Percentiles rank a stretch among this genome's conserved stretches.
phyloP scores from a whole-genome alignment of 1,140 invertebrate species.

The Luehdorfia chinensis region DNA sequence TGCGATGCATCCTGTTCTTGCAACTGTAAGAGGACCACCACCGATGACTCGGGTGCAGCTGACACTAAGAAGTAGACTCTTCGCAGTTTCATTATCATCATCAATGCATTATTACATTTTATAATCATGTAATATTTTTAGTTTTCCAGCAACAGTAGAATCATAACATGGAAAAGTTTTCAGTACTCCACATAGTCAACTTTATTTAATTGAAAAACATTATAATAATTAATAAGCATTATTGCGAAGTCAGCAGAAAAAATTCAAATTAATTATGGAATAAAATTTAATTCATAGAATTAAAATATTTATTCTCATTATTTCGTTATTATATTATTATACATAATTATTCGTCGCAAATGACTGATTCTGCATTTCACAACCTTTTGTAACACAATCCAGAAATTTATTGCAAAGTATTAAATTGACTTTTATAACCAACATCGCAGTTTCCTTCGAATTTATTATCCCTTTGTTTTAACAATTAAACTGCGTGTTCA shows the following conservation, averaged over 20 bases:
- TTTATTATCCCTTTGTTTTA: background rate
- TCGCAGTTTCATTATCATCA: background rate
- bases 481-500: background rate
- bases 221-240: too few relatives aligned
- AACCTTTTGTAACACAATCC: background rate
- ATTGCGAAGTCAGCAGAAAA: too few relatives aligned
- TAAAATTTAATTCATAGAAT: too few relatives aligned
- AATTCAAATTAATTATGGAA: too few relatives aligned
- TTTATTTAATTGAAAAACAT: too few relatives aligned
- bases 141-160: background rate
- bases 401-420: background rate
- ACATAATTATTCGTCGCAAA: background rate
- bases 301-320: too few relatives aligned
- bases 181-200: background rate
- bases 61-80: slow-evolving; percentile 42
- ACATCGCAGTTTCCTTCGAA: too few relatives aligned
- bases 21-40: slow-evolving; percentile 43
- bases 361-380: slow-evolving; percentile 9
- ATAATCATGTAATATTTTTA: background rate
- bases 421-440: too few relatives aligned
- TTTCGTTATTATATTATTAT: background rate
- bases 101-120: background rate
- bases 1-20: slow-evolving; percentile 67
- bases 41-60: slow-evolving; percentile 27
- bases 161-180: too few relatives aligned